Evolutionary conservation across 2,888 invertebrate genomes (phyloP).

Genomic region (Tinea pellionella): DNA sequence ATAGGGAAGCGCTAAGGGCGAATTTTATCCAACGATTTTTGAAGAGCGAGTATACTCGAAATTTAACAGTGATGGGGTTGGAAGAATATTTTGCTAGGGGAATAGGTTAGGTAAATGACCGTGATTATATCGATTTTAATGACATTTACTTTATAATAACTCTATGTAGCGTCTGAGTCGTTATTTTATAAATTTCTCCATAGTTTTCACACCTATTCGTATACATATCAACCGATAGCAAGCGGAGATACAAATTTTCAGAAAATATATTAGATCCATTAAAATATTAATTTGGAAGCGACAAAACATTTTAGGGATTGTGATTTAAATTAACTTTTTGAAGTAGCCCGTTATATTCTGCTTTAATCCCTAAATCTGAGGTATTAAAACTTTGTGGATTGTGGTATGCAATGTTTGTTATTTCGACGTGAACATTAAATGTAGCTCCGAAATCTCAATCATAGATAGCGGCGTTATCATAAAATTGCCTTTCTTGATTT

Average conservation of each 20-base stretch:
- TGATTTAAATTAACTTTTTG: constrained; percentile 7
- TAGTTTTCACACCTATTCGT: no score
- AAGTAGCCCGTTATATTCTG: constrained; percentile 1
- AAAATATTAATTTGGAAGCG: neutral
- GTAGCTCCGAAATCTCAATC: neutral
- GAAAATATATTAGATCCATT: neutral
- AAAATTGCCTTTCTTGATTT: neutral
- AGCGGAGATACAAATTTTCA: no score
- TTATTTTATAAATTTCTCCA: no score
- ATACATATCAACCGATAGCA: no score
- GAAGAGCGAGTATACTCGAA: constrained; percentile 41
- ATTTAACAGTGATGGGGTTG: constrained; percentile 44
- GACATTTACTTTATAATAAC: constrained; percentile 15
- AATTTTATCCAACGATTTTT: constrained; percentile 60
- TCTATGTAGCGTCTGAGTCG: no score
- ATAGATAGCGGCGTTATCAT: neutral
- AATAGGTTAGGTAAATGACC: constrained; percentile 42
- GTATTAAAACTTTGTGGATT: constrained; percentile 4
- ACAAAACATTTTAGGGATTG: constrained; percentile 5
- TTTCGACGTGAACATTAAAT: neutral
- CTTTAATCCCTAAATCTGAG: constrained; percentile 4
- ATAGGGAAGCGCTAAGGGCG: constrained; percentile 38
- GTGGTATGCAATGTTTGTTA: constrained; percentile 2
- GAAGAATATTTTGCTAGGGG: constrained; percentile 50
- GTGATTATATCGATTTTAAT: constrained; percentile 60